Evolutionary conservation across 2,888 invertebrate species (phyloP), one percentile per base, ranked within the genome.

Genomic region (Hoplodrina blanda): DNA sequence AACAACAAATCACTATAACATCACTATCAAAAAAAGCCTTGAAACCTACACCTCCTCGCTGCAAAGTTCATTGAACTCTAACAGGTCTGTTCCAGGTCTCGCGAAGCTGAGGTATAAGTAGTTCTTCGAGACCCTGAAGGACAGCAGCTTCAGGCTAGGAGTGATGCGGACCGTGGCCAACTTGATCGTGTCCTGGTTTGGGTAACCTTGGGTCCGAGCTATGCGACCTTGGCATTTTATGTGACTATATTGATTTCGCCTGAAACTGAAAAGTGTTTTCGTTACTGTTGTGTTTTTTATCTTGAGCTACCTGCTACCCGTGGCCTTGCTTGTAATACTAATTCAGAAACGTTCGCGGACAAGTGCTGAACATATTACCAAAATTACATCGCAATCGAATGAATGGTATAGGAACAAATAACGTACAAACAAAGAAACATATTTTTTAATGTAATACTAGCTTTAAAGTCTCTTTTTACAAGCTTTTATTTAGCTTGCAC

Each of bases 61-160:
- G 25, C 86, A 93, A 13, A 94, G 89, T 80, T 90, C 91, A 56
- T 84, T 87, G 79, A 89, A 94, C 80, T 94, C 94, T 13, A 87
- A 54, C 3, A 94, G 69, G 44, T 94, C 94, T 0, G 91, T 88
- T 4, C 81, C 82, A 1, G 92, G 90, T 69, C 86, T 90, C 0
- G 93, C 94, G 6, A 94, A 90, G 81, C 90, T 92, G 69, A 93
- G 87, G 71, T 93, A 93, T 0, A 94, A 78, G 66, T 82, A 93
- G 81, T 94, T 94, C 67, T 87, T 93, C 13, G 94, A 94, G 0
- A 93, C 93, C 53, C 95, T 85, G 71, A 94, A 94, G 2, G 94
- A 93, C 0, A 94, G 82, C 0, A 94, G 82, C 54, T 82, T 90
- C 13, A 92, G 82, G 3, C 75, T 88, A 0, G 94, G 93, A 0